Evolutionary conservation across 1,140 invertebrate species (phyloP), one percentile per base, ranked within the genome.

Genomic region (Amyelois transitella): DNA sequence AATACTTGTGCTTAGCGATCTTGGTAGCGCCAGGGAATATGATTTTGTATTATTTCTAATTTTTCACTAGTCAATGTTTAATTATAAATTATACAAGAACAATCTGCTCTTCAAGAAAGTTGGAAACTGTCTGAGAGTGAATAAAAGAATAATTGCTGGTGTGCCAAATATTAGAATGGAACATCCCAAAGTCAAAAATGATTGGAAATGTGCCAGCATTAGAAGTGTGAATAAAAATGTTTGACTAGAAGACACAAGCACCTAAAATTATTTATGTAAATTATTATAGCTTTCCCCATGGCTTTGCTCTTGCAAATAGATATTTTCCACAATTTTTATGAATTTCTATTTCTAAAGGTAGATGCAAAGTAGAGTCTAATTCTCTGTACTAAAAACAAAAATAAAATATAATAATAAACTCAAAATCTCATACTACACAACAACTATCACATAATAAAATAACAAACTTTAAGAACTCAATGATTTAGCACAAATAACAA

Each of bases 91-190:
- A 22, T 24, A 56, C 17, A 60, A 38, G 32, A 25, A 50, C 17
- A 55, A 43, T 38, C 12, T 55, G 43, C 49, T 53, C 53, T 19
- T 2, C 14, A 43, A 58, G 56, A 65, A 58, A 63, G 51, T 51
- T 55, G 38, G 52, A 54, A 55, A 61, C 67, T 60, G 70, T 75
- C 72, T 84, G 73, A 76, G 78, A 78, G 73, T 83, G 72, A 79
- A 75, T 76, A 76, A 62, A 75, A 72, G 66, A 76, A 67, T 79
- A 75, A 69, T 75, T 73, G 57, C 64, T 58, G 67, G 64, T 73
- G 69, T 87, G 83, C 83, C 83, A 87, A 87, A 77, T 69, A 74
- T 78, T 64, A 66, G 66, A 55, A 69, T 61, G 43, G 54, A 55
- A 54, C 55, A 63, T 60, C 51, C 57, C 32, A 66, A 71, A 67